Evolutionary conservation across 2,113 vertebrate species (phyloP), one percentile per base, ranked within the genome.

Genomic region (Apistogramma diplotaenia): DNA sequence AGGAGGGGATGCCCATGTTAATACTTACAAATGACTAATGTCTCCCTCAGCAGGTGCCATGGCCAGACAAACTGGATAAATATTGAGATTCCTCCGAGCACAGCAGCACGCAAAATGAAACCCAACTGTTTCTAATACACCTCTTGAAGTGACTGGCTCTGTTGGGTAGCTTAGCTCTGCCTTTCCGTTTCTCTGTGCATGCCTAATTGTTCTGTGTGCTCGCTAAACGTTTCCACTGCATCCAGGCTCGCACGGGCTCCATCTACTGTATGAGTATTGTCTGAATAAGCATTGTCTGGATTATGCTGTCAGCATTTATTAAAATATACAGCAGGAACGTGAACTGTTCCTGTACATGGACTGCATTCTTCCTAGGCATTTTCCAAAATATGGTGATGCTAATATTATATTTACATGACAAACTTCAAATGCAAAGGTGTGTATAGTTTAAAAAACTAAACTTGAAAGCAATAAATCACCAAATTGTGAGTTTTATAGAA

Each of bases 1-100:
- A 89, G 81, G 91, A 91, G 87, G 93, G 86, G 85, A 91, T 91
- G 91, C 87, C 91, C 85, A 86, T 92, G 93, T 95, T 94, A 94
- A 94, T 94, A 93, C 93, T 94, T 94, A 94, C 94, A 95, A 94
- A 95, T 94, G 92, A 95, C 92, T 93, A 95, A 95, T 94, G 94
- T 93, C 87, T 92, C 93, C 94, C 93, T 81, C 93, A 94, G 94
- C 94, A 96, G 93, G 94, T 95, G 91, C 90, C 91, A 90, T 53
- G 89, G 89, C 93, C 90, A 93, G 92, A 94, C 94, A 94, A 94
- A 95, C 87, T 89, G 87, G 92, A 92, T 95, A 95, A 94, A 96
- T 93, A 94, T 90, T 93, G 90, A 92, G 93, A 94, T 93, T 95
- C 70, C 82, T 90, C 79, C 33, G 61, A 93, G 92, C 92, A 84